Percentiles rank a stretch among this genome's conserved stretches.
phyloP scores from a whole-genome alignment of 2,888 invertebrate species.

The Cremastinae sp. region DNA sequence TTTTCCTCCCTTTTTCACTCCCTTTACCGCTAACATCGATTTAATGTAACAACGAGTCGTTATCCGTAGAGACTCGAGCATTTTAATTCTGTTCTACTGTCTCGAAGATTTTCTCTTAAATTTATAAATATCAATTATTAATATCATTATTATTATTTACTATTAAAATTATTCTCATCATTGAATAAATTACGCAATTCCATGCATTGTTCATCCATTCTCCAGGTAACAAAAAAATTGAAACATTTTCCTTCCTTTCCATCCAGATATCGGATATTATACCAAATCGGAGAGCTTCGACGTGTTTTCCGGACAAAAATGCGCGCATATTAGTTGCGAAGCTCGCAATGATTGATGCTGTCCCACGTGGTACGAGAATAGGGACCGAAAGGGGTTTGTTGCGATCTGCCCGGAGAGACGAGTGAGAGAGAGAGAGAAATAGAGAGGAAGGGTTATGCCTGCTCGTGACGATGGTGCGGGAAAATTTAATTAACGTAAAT shows the following conservation, averaged over 20 bases:
- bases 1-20: conserved; percentile 61
- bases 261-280: not conserved
- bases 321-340: conserved; percentile 62
- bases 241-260: too few species aligned
- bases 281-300: too few species aligned
- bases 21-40: conserved; percentile 70
- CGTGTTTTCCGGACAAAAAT: not conserved
- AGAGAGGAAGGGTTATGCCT: conserved; percentile 65
- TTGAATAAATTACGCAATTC: too few species aligned
- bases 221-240: too few species aligned
- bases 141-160: too few species aligned
- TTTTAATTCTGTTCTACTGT: too few species aligned
- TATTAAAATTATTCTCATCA: too few species aligned
- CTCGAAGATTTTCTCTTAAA: too few species aligned
- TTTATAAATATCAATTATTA: too few species aligned
- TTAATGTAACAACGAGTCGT: conserved; percentile 70
- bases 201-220: too few species aligned
- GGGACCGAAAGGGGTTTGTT: conserved; percentile 58
- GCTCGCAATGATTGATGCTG: conserved; percentile 78
- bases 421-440: conserved; percentile 47
- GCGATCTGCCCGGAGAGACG: conserved; percentile 43
- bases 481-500: conserved; percentile 80
- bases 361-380: conserved; percentile 65
- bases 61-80: too few species aligned
- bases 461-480: conserved; percentile 71